A percentile compares a stretch with the other conserved stretches of the same genome.
phyloP scores from a whole-genome alignment of 2,113 vertebrate genomes.

The Peromyscus leucopus region DNA sequence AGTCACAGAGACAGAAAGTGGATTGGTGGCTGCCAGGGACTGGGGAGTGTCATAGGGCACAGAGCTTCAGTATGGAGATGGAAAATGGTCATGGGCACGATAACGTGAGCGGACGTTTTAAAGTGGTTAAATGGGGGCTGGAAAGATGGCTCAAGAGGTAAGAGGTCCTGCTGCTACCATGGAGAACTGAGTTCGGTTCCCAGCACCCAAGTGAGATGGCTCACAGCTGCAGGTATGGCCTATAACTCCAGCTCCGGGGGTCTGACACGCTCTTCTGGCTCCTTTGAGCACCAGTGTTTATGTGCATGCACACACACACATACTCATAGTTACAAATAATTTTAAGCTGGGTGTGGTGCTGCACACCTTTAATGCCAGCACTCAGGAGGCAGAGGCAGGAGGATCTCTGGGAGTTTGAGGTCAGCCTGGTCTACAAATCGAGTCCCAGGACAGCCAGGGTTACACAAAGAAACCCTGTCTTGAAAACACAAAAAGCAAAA shows the following conservation, averaged over 20 bases:
- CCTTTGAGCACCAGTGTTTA: too few species aligned
- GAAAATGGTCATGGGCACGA: neutral
- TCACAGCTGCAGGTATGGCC: neutral
- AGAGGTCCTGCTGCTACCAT: neutral
- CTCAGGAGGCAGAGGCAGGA: neutral
- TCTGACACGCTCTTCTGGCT: neutral
- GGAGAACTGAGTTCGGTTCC: neutral
- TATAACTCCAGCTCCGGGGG: neutral
- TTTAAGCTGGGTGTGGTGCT: neutral
- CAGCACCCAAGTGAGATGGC: neutral
- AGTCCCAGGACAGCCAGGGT: neutral
- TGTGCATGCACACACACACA: neutral
- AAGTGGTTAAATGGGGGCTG: neutral
- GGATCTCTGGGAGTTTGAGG: neutral
- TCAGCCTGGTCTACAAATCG: neutral
- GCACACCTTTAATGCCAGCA: neutral
- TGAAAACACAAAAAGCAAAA: neutral
- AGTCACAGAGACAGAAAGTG: neutral
- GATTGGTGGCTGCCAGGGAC: neutral
- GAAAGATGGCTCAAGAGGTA: neutral
- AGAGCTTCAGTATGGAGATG: neutral
- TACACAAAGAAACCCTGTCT: neutral
- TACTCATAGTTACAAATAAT: neutral
- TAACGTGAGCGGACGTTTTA: neutral
- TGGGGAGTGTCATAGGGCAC: rapidly evolving